Percentiles rank a stretch among this genome's conserved stretches.
These are phyloP conservation scores for Heliconius congener DNA, from an alignment of 1,140 invertebrate species.

Conservation along the genomic window DNA sequence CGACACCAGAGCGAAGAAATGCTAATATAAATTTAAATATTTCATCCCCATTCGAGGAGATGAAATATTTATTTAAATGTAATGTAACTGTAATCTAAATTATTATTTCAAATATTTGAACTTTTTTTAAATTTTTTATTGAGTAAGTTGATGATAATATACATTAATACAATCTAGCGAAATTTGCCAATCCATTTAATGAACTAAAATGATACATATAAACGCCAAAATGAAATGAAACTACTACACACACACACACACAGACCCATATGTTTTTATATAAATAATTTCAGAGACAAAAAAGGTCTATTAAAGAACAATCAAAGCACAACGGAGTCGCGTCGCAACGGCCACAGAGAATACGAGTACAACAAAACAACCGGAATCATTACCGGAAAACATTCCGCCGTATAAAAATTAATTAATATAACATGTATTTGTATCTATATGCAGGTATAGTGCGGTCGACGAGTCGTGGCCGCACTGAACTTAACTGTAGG, in stretches of 20 bases:
- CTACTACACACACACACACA: background rate
- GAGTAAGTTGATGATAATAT: too few relatives aligned
- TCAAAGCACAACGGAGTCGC: conserved; percentile 46
- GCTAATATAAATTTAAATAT: too few relatives aligned
- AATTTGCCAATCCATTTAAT: too few relatives aligned
- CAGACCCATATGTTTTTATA: background rate
- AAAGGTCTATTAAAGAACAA: conserved; percentile 69
- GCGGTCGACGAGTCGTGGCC: too few relatives aligned
- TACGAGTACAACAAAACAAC: conserved; percentile 74
- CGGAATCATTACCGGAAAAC: conserved; percentile 73
- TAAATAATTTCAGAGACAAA: conserved; percentile 63
- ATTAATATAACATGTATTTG: background rate
- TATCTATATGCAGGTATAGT: background rate
- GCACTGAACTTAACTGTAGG: too few relatives aligned
- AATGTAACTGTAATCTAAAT: too few relatives aligned
- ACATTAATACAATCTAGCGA: too few relatives aligned
- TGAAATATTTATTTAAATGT: too few relatives aligned
- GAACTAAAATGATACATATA: background rate
- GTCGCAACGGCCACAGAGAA: conserved; percentile 66
- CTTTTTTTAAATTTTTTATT: too few relatives aligned
- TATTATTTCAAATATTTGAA: too few relatives aligned
- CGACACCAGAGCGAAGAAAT: too few relatives aligned
- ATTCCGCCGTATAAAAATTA: conserved; percentile 64
- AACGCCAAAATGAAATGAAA: background rate
- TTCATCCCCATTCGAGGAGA: too few relatives aligned